Conservation (phyloP, 2,797 vertebrate species). For the Macropus fuliginosus region DNA sequence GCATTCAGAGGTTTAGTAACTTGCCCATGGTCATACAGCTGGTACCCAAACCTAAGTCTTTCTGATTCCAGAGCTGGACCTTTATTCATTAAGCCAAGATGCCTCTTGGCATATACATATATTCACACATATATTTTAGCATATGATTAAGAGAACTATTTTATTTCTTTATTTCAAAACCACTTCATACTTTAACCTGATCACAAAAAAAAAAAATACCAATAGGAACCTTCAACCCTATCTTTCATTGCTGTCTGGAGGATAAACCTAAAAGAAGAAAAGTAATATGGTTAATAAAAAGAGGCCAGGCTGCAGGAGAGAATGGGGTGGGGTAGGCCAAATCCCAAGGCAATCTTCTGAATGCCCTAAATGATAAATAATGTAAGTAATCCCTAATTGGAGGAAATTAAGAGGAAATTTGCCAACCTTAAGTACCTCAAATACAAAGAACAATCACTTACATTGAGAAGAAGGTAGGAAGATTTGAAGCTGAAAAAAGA, state of each 20-base stretch:
- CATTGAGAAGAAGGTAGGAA: slow-evolving; percentile 95
- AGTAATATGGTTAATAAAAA: slow-evolving; percentile 37
- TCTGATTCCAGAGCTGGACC: neutral
- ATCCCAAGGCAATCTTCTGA: slow-evolving; percentile 43
- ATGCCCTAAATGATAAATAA: slow-evolving; percentile 36
- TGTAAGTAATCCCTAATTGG: slow-evolving; percentile 51
- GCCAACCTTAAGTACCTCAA: slow-evolving; percentile 30
- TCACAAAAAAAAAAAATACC: slow-evolving; percentile 12
- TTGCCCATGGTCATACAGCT: neutral
- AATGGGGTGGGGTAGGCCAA: neutral
- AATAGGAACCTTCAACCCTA: slow-evolving; percentile 27
- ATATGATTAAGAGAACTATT: neutral
- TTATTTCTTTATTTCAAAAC: neutral
- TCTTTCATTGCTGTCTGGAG: slow-evolving; percentile 17
- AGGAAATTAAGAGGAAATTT: slow-evolving; percentile 20
- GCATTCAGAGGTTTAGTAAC: neutral
- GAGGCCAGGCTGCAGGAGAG: neutral
- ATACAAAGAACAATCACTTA: slow-evolving; percentile 84
- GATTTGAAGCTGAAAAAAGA: slow-evolving; percentile 89
- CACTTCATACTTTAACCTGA: neutral
- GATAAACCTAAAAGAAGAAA: slow-evolving; percentile 49
- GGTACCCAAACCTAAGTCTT: neutral
- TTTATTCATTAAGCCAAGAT: neutral
- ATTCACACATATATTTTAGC: neutral
- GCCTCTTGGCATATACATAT: neutral